Conservation (phyloP, 1,140 invertebrate species). For the Rhagoletis zephyria region DNA sequence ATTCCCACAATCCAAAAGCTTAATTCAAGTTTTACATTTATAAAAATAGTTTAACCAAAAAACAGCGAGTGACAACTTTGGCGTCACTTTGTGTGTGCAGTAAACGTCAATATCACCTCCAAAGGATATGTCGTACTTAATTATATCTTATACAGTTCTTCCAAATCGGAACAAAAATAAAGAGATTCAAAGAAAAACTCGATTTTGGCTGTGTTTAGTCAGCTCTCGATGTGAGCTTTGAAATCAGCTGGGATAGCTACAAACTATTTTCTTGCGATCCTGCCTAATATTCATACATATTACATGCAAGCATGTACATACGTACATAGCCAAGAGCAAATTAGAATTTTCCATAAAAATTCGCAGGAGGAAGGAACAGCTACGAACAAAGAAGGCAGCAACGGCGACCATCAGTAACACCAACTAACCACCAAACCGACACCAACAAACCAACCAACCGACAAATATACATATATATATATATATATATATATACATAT, state of each 20-base stretch:
- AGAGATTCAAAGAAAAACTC: too few species aligned
- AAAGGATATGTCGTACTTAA: too few species aligned
- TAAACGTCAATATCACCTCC: too few species aligned
- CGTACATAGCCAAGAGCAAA: background rate
- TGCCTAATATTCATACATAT: background rate
- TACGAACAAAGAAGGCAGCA: background rate
- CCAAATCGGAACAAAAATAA: too few species aligned
- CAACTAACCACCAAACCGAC: slow-evolving; percentile 8
- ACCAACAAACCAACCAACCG: background rate
- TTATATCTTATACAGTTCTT: too few species aligned
- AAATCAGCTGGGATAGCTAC: too few species aligned
- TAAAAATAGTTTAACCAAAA: too few species aligned
- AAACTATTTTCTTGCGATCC: background rate
- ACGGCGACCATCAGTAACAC: background rate
- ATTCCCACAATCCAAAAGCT: too few species aligned
- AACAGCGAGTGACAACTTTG: background rate
- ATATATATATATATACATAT: background rate
- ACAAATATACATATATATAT: background rate
- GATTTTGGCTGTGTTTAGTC: too few species aligned
- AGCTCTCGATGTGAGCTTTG: too few species aligned
- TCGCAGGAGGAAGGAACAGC: background rate
- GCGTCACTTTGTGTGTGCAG: background rate
- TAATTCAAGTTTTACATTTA: too few species aligned
- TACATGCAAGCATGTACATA: background rate
- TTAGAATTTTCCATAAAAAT: slow-evolving; percentile 44